A percentile compares a stretch with the other conserved stretches of the same genome.
Evolutionary conservation across 2,888 invertebrate genomes (phyloP).

Genomic region (Pristionchus exspectatus): DNA sequence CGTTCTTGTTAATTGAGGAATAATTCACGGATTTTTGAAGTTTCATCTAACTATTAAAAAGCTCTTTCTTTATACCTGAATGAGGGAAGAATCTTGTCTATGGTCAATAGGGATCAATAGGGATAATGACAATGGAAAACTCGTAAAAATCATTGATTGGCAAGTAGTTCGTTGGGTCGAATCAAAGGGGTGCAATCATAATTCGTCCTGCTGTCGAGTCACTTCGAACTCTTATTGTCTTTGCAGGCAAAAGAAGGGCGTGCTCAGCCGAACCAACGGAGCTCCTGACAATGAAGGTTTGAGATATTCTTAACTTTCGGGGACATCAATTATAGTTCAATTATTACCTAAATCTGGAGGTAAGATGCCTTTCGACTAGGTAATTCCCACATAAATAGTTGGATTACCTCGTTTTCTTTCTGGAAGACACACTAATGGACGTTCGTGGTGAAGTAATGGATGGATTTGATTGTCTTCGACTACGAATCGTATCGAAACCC

Average conservation of each 20-base stretch:
- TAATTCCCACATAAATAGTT: neutral
- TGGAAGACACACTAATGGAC: neutral
- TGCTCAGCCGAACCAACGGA: slow-evolving; percentile 1
- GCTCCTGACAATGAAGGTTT: neutral
- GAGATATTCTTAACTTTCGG: neutral
- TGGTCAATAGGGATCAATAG: neutral
- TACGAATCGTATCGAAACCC: slow-evolving; percentile 18
- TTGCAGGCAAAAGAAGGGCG: neutral
- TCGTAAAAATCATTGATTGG: neutral
- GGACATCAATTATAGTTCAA: neutral
- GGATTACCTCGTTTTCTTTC: slow-evolving; percentile 21
- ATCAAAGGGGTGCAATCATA: slow-evolving; percentile 10
- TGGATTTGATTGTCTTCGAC: slow-evolving; percentile 8
- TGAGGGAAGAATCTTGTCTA: neutral
- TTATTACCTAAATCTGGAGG: neutral
- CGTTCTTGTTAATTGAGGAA: neutral
- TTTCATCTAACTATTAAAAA: neutral
- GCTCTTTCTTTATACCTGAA: neutral
- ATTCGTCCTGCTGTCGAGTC: slow-evolving; percentile 22
- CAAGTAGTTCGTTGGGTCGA: neutral
- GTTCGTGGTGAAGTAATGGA: slow-evolving; percentile 13
- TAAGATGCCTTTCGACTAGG: neutral
- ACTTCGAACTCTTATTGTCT: neutral
- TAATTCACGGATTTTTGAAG: neutral
- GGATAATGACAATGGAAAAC: neutral